Conservation (phyloP, 2,113 vertebrate genomes). For the Neofelis nebulosa region DNA sequence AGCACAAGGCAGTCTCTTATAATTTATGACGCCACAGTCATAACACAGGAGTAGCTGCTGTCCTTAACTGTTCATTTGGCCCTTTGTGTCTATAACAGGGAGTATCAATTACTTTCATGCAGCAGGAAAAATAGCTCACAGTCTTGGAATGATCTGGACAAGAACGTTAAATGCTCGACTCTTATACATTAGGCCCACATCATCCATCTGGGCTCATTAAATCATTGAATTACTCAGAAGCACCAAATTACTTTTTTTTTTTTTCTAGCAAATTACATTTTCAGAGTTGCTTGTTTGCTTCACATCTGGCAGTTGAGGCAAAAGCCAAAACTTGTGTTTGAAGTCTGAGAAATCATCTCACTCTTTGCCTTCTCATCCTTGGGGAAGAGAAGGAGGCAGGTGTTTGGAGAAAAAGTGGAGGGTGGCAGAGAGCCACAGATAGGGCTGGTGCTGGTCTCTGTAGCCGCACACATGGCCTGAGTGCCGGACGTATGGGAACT, state of each 20-base stretch:
- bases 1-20: conserved; percentile 73
- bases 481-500: background rate
- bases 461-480: background rate
- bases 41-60: conserved; percentile 65
- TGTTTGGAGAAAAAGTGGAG: background rate
- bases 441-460: background rate
- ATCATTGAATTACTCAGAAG: conserved; percentile 81
- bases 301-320: conserved; percentile 78
- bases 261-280: conserved; percentile 78
- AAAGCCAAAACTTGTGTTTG: conserved; percentile 44
- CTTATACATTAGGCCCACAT: conserved; percentile 79
- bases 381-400: background rate
- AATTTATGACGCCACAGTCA: conserved; percentile 75
- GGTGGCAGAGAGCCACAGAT: background rate
- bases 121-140: conserved; percentile 77
- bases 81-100: conserved; percentile 75
- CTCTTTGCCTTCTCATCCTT: background rate
- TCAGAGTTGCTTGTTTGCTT: conserved; percentile 82
- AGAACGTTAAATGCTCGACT: conserved; percentile 79
- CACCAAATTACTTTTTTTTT: conserved; percentile 78
- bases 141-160: conserved; percentile 79
- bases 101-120: conserved; percentile 79
- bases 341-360: background rate
- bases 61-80: conserved; percentile 71
- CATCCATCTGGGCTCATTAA: conserved; percentile 84